phyloP scores from a whole-genome alignment of 2,888 invertebrate species.

The Scaptomyza flava region DNA sequence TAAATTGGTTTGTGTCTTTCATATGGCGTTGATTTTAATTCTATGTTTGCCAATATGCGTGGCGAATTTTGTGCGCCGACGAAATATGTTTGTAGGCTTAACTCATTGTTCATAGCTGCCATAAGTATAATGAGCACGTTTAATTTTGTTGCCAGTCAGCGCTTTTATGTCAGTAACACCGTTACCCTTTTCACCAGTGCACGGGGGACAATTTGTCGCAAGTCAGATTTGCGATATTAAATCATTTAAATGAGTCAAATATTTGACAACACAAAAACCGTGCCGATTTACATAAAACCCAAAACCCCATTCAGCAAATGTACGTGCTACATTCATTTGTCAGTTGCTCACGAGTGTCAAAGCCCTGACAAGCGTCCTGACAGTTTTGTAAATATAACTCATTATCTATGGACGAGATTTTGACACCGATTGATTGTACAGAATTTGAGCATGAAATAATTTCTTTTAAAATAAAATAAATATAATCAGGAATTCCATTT shows the following conservation, averaged over 20 bases:
- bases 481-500: background rate
- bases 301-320: slow-evolving; percentile 35
- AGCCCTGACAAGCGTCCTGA: slow-evolving; percentile 15
- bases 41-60: slow-evolving; percentile 51
- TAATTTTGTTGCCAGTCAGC: slow-evolving; percentile 26
- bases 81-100: slow-evolving; percentile 51
- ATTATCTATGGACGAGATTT: background rate
- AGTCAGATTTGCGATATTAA: slow-evolving; percentile 58
- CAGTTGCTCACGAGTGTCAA: slow-evolving; percentile 24
- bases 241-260: slow-evolving; percentile 76
- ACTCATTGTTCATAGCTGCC: slow-evolving; percentile 53
- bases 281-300: slow-evolving; percentile 12
- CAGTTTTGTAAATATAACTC: slow-evolving; percentile 31
- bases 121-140: slow-evolving; percentile 52
- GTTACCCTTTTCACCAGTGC: slow-evolving; percentile 6
- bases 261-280: slow-evolving; percentile 42
- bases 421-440: too few species aligned
- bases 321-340: slow-evolving; percentile 55
- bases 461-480: background rate
- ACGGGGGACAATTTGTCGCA: slow-evolving; percentile 12
- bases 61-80: slow-evolving; percentile 42
- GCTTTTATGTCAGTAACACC: slow-evolving; percentile 22
- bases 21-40: slow-evolving; percentile 49
- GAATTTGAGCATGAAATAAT: background rate
- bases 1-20: slow-evolving; percentile 59